Percentiles rank a stretch among this genome's conserved stretches.
These are phyloP conservation scores for Epirrhoe alternata DNA, from an alignment of 2,888 invertebrate species.

Conservation along the genomic window DNA sequence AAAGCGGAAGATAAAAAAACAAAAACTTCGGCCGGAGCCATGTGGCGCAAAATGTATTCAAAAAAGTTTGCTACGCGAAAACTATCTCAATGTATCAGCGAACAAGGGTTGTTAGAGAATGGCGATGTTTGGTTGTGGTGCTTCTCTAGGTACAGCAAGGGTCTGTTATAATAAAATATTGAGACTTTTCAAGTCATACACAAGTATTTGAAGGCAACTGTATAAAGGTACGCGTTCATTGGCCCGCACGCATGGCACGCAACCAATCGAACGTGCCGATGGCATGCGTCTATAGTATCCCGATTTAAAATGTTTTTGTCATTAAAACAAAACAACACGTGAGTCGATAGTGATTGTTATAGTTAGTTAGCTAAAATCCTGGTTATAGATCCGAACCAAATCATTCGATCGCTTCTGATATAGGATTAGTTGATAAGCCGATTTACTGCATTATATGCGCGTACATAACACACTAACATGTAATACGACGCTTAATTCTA, in stretches of 20 bases:
- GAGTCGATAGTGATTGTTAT: too few relatives aligned
- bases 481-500: too few relatives aligned
- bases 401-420: background rate
- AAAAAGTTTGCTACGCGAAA: constrained; percentile 21
- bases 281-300: too few relatives aligned
- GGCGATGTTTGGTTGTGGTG: constrained; percentile 21
- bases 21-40: constrained; percentile 17
- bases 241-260: too few relatives aligned
- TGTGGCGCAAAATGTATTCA: constrained; percentile 19
- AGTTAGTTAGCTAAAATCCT: background rate
- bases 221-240: too few relatives aligned
- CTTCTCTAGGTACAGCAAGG: constrained; percentile 23
- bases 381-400: background rate
- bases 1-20: constrained; percentile 29
- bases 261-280: too few relatives aligned
- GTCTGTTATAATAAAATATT: background rate
- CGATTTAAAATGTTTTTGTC: too few relatives aligned
- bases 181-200: too few relatives aligned
- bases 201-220: too few relatives aligned
- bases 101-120: constrained; percentile 2
- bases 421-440: background rate
- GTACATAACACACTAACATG: too few relatives aligned
- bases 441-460: background rate
- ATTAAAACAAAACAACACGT: too few relatives aligned
- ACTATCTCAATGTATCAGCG: background rate